Base-by-base conservation (phyloP, 2,797 vertebrate species). In the Parambassis ranga region DNA sequence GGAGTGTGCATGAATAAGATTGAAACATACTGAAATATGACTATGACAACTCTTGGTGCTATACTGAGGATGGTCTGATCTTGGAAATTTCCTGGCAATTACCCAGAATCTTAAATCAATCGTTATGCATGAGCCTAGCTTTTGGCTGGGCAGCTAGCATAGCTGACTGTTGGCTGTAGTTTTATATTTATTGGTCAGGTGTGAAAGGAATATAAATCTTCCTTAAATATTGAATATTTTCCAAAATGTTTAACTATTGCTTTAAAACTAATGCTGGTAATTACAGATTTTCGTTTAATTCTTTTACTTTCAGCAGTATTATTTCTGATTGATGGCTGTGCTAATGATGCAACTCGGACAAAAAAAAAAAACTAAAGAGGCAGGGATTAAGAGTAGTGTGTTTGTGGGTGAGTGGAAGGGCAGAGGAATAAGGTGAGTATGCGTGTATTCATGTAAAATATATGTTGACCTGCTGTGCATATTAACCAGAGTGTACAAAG, bases 401-500 rank as follows among this genome's bases (percentile, higher is more conserved):
- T 47, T 16, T 44, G 39, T 20, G 13, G 16, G 41, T 37, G 35
- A n/a, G 36, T 41, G 47, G 7, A 13, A 31, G 37, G 42, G 31
- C 42, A 38, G 39, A 26, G 26, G 31, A 22, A 22, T 9, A 3
- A 5, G 16, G 1, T 7, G 32, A 15, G 15, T 13, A 27, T 5
- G 38, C 36, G 41, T 5, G 7, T 13, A 28, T 49, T n/a, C 28
- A 61, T 3, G n/a, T n/a, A n/a, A n/a, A n/a, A 1, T 22, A 32
- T 47, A 50, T 43, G 61, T 43, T 56, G 62, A 66, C 66, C 65
- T 14, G 24, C 20, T 52, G 18, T 64, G 63, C 65, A 67, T 64
- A 53, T 67, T 58, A 73, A 61, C 57, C 43, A 35, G 38, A 53
- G 61, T 64, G 64, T 77, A 35, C 19, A 33, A 27, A 47, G 51